These are phyloP conservation scores for Marmota flaviventris DNA, from an alignment of 2,113 vertebrate genomes.

Conservation along the genomic window DNA sequence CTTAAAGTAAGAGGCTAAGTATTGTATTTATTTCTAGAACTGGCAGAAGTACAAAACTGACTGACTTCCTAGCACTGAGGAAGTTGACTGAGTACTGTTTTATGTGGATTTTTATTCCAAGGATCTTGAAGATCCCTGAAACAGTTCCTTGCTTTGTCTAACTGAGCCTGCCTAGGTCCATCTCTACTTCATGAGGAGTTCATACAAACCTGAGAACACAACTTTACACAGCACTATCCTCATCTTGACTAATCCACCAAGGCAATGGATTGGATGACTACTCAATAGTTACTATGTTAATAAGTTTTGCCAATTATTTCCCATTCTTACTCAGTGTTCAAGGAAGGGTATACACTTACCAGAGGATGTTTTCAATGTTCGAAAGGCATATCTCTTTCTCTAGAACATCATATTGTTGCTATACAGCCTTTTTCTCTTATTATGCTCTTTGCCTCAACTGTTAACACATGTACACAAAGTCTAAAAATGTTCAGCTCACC, in stretches of 20 bases:
- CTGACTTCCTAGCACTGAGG: constrained; percentile 59
- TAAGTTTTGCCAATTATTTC: constrained; percentile 58
- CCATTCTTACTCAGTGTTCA: constrained; percentile 50
- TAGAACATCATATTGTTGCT: neutral
- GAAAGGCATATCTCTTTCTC: constrained; percentile 42
- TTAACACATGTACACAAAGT: constrained; percentile 70
- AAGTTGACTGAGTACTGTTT: constrained; percentile 59
- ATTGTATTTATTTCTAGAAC: constrained; percentile 79
- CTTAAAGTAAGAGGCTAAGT: constrained; percentile 63
- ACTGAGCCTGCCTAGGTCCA: neutral
- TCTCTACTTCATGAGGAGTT: neutral
- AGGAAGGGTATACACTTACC: constrained; percentile 26
- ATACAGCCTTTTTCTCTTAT: constrained; percentile 43
- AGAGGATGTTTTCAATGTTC: constrained; percentile 15
- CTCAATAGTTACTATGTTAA: neutral
- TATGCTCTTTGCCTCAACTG: constrained; percentile 14
- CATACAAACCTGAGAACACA: neutral
- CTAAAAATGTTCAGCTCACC: constrained; percentile 49
- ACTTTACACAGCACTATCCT: neutral
- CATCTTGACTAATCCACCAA: neutral
- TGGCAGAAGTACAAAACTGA: constrained; percentile 69
- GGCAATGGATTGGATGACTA: neutral
- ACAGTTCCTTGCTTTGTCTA: neutral
- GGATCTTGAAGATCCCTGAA: constrained; percentile 28
- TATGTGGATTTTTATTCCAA: constrained; percentile 12